Evolutionary conservation across 1,140 invertebrate genomes (phyloP).

Genomic region (Sitodiplosis mosellana): DNA sequence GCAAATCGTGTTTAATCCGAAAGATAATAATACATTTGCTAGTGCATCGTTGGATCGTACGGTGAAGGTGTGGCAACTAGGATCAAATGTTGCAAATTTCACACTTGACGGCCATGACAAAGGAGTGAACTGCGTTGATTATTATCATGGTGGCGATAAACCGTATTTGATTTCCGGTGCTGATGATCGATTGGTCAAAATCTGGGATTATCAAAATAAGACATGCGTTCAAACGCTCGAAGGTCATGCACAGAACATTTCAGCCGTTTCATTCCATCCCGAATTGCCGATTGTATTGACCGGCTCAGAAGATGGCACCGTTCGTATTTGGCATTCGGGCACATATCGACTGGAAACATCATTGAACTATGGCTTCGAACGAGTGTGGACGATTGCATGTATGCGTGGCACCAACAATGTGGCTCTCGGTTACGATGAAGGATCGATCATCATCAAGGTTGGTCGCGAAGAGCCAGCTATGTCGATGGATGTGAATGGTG

Average conservation of each 20-base stretch:
- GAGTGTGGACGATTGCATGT: slow-evolving; percentile 95
- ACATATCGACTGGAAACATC: slow-evolving; percentile 93
- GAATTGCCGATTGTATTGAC: slow-evolving; percentile 94
- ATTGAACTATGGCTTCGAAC: slow-evolving; percentile 93
- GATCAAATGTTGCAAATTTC: slow-evolving; percentile 93
- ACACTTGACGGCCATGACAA: slow-evolving; percentile 97
- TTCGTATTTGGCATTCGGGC: slow-evolving; percentile 94
- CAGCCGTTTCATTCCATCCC: slow-evolving; percentile 85
- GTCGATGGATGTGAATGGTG: slow-evolving; percentile 94
- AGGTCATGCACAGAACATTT: slow-evolving; percentile 92
- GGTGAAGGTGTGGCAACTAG: slow-evolving; percentile 96
- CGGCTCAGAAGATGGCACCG: slow-evolving; percentile 93
- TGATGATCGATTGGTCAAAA: slow-evolving; percentile 93
- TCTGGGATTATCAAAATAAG: slow-evolving; percentile 99
- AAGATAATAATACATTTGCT: slow-evolving; percentile 99
- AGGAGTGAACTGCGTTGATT: slow-evolving; percentile 98
- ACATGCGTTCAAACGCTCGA: slow-evolving; percentile 98
- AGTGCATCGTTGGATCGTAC: slow-evolving; percentile 94
- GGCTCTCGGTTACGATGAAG: slow-evolving; percentile 95
- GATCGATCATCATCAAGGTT: slow-evolving; percentile 92
- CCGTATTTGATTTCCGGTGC: slow-evolving; percentile 98
- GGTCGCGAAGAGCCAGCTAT: slow-evolving; percentile 97
- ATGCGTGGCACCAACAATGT: slow-evolving; percentile 94
- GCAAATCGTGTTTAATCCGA: slow-evolving; percentile 99
- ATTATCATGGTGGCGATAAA: slow-evolving; percentile 99